phyloP scores from a whole-genome alignment of 2,113 vertebrate species.

The Microtus oregoni region DNA sequence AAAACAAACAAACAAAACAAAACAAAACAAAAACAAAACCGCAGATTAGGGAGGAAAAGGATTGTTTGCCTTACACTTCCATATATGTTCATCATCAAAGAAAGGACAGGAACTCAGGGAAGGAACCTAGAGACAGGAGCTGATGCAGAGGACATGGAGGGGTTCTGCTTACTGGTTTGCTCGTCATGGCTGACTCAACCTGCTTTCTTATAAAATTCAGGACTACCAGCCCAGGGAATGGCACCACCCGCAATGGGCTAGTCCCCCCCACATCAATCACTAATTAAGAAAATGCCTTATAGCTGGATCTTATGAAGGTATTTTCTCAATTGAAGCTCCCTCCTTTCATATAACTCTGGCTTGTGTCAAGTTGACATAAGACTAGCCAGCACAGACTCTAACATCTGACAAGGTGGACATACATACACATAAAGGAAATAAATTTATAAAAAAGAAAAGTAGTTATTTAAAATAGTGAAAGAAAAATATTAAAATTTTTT shows the following conservation, averaged over 20 bases:
- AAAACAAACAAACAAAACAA: neutral
- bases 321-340: neutral
- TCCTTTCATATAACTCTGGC: neutral
- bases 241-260: neutral
- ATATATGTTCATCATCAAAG: neutral
- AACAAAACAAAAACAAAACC: neutral
- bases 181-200: neutral
- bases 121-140: neutral
- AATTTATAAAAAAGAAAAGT: neutral
- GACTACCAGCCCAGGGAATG: neutral
- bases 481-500: conserved; percentile 19
- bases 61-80: neutral
- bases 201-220: neutral
- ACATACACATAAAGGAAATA: neutral
- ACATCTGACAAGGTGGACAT: neutral
- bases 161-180: neutral
- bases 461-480: neutral
- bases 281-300: neutral
- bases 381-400: neutral
- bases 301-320: neutral
- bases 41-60: neutral
- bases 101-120: neutral
- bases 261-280: neutral
- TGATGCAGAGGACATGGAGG: neutral
- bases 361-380: neutral